Conservation (phyloP, 2,797 vertebrate genomes). For the Streptopelia turtur region DNA sequence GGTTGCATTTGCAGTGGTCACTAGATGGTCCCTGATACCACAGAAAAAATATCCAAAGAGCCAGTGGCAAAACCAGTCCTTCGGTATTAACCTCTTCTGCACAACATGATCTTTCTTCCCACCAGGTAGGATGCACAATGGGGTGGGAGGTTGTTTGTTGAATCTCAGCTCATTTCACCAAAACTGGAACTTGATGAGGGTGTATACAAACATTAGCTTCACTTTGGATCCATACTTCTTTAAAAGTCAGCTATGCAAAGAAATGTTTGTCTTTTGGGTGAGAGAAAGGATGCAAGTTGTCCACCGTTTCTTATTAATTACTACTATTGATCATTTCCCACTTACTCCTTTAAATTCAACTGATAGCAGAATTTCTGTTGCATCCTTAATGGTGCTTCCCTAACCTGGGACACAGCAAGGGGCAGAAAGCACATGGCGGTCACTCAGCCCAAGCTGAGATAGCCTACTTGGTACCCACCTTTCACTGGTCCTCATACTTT, state of each 20-base stretch:
- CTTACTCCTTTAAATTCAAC: background rate
- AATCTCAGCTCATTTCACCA: background rate
- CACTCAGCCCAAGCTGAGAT: background rate
- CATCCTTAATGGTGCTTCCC: background rate
- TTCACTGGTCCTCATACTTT: background rate
- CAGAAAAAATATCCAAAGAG: background rate
- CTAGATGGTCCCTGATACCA: too few relatives aligned
- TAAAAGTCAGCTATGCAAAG: background rate
- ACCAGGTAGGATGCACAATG: background rate
- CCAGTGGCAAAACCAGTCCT: background rate
- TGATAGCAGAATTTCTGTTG: background rate
- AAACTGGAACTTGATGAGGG: background rate
- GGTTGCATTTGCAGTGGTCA: too few relatives aligned
- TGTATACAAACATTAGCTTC: background rate
- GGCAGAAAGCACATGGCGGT: background rate
- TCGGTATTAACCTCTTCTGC: accelerated
- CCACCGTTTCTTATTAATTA: background rate
- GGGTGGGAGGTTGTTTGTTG: background rate
- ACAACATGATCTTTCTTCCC: background rate
- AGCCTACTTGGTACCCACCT: background rate
- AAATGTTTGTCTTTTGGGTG: background rate
- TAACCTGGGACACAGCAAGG: background rate
- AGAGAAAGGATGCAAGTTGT: background rate
- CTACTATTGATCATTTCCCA: background rate
- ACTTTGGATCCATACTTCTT: background rate